Percentiles rank a stretch among this genome's conserved stretches.
Conservation (phyloP, 2,888 invertebrate species). For the Chironomus riparius region DNA sequence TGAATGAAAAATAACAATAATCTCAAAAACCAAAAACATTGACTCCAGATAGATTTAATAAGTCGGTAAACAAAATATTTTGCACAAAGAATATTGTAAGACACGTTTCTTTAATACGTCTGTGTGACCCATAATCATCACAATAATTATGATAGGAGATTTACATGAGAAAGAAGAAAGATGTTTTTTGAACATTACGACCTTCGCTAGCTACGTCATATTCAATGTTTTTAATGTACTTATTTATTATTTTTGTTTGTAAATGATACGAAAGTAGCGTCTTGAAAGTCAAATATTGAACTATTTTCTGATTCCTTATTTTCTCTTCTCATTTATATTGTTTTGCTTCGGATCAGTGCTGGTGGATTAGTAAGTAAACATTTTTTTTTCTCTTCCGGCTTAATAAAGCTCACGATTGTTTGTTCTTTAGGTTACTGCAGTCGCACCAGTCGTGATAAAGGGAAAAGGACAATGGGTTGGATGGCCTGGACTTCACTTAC, state of each 20-base stretch:
- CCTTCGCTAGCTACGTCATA: no score
- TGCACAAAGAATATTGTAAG: background rate
- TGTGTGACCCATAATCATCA: background rate
- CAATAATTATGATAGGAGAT: no score
- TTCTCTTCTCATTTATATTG: background rate
- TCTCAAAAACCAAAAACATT: no score
- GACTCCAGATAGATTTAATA: no score
- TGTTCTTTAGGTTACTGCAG: constrained; percentile 51
- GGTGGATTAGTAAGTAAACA: constrained; percentile 61
- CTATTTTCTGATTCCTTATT: constrained; percentile 29
- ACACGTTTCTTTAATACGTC: background rate
- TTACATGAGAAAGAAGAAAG: background rate
- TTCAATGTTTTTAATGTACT: background rate
- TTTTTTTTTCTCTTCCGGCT: no score
- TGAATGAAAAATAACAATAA: no score
- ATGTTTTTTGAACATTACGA: background rate
- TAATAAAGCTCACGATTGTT: no score
- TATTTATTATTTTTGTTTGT: background rate
- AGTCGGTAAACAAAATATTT: background rate
- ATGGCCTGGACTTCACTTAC: constrained; percentile 77
- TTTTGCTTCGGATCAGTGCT: constrained; percentile 49
- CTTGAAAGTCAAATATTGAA: background rate
- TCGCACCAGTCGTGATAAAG: constrained; percentile 80
- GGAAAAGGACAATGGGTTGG: constrained; percentile 83
- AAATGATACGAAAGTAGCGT: background rate